Evolutionary conservation across 35 echinoderm and acorn worm genomes (phyloP).

Genomic region (Nesometra sesokonis): DNA sequence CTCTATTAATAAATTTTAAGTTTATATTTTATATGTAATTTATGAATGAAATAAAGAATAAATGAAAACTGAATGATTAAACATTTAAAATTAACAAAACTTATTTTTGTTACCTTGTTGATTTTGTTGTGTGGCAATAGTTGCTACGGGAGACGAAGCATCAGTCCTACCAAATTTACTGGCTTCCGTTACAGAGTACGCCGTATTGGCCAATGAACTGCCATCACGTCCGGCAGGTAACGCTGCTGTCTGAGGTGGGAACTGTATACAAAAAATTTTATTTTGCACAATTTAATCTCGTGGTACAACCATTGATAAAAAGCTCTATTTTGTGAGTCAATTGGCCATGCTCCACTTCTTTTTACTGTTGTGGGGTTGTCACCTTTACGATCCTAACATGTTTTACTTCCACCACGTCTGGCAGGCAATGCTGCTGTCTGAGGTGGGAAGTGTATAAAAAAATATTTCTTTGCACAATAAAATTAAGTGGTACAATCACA

Average conservation of each 20-base stretch:
- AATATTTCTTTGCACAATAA: neutral
- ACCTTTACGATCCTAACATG: too few species aligned
- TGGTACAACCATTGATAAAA: too few species aligned
- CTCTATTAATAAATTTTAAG: too few species aligned
- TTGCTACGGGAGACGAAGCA: slow-evolving; percentile 80
- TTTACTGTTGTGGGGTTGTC: too few species aligned
- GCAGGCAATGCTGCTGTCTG: slow-evolving; percentile 76
- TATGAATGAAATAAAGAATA: too few species aligned
- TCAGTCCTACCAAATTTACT: slow-evolving; percentile 86
- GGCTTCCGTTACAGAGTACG: slow-evolving; percentile 81
- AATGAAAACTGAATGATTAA: too few species aligned
- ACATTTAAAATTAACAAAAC: too few species aligned
- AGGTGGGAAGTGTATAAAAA: neutral
- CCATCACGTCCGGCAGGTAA: slow-evolving; percentile 62
- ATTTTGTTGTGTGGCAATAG: slow-evolving; percentile 46
- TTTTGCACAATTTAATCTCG: too few species aligned
- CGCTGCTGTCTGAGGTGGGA: slow-evolving; percentile 46
- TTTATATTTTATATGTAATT: too few species aligned
- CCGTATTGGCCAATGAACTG: slow-evolving; percentile 36
- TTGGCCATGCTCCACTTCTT: too few species aligned
- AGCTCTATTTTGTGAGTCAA: too few species aligned
- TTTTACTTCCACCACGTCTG: slow-evolving; percentile 48
- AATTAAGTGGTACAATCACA: too few species aligned
- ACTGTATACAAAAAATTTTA: neutral
- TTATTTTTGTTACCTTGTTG: neutral